phyloP scores from a whole-genome alignment of 2,113 vertebrate genomes.

The Chascanopsetta lugubris region DNA sequence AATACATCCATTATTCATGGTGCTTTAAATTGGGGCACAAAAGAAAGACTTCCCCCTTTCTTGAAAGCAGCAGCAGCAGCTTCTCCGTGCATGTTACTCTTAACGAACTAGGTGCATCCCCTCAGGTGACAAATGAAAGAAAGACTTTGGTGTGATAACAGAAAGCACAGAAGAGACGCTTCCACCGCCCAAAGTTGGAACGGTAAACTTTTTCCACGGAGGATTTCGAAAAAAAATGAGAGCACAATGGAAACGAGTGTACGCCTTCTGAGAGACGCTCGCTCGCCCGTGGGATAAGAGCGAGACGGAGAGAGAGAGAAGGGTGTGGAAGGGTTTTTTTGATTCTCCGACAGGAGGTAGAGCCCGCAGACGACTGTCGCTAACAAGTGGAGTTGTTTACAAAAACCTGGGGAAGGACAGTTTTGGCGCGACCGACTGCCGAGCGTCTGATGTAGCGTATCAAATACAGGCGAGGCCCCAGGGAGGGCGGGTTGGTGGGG shows the following conservation, averaged over 20 bases:
- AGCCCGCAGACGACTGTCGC: constrained; percentile 47
- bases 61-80: constrained; percentile 57
- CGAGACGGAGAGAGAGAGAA: too few species aligned
- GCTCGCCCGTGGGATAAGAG: constrained; percentile 51
- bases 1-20: constrained; percentile 66
- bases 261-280: constrained; percentile 46
- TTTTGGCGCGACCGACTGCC: constrained; percentile 41
- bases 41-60: constrained; percentile 48
- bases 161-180: constrained; percentile 44
- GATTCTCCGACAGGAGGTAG: constrained; percentile 56
- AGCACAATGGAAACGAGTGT: constrained; percentile 44
- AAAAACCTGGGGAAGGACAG: constrained; percentile 45
- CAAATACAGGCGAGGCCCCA: constrained; percentile 58
- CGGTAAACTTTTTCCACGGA: constrained; percentile 53
- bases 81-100: constrained; percentile 62
- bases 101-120: constrained; percentile 70
- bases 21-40: constrained; percentile 62
- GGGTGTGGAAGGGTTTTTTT: constrained; percentile 44
- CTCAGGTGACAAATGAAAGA: constrained; percentile 55
- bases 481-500: too few species aligned
- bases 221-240: constrained; percentile 68
- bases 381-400: constrained; percentile 75
- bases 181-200: constrained; percentile 55
- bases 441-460: constrained; percentile 63
- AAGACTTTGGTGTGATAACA: constrained; percentile 57